Percentiles rank a stretch among this genome's conserved stretches.
Conservation (phyloP, 2,888 invertebrate species). For the Nasonia oneida region DNA sequence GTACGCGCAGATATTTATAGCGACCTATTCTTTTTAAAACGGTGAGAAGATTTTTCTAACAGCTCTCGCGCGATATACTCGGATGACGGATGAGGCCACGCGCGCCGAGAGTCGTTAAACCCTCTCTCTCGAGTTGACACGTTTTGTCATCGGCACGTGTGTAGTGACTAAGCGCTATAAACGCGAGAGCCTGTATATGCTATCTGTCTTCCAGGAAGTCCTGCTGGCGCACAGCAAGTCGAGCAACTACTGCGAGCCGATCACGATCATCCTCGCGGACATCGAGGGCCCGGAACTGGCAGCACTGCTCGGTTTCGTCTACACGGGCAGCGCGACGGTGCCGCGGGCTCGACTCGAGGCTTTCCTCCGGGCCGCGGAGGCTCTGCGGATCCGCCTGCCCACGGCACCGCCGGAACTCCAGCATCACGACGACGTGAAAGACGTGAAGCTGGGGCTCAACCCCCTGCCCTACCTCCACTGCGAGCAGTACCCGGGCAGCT, state of each 20-base stretch:
- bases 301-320: conserved; percentile 84
- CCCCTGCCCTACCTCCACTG: neutral
- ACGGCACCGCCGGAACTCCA: conserved; percentile 66
- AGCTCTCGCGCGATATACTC: no score
- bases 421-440: conserved; percentile 69
- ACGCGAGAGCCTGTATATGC: neutral
- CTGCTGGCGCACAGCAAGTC: conserved; percentile 72
- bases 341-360: conserved; percentile 82
- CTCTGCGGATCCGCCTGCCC: conserved; percentile 73
- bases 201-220: conserved; percentile 70
- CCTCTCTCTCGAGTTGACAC: neutral
- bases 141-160: neutral
- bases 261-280: conserved; percentile 85
- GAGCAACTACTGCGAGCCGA: conserved; percentile 78
- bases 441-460: conserved; percentile 47
- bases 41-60: neutral
- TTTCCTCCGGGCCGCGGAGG: conserved; percentile 82
- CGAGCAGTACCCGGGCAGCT: neutral
- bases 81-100: neutral
- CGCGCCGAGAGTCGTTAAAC: neutral
- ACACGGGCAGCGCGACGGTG: conserved; percentile 84
- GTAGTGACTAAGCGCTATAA: neutral
- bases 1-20: neutral
- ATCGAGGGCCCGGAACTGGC: conserved; percentile 83
- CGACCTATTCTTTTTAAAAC: neutral